Evolutionary conservation across 2,113 vertebrate genomes (phyloP).

Genomic region (Vimba vimba): DNA sequence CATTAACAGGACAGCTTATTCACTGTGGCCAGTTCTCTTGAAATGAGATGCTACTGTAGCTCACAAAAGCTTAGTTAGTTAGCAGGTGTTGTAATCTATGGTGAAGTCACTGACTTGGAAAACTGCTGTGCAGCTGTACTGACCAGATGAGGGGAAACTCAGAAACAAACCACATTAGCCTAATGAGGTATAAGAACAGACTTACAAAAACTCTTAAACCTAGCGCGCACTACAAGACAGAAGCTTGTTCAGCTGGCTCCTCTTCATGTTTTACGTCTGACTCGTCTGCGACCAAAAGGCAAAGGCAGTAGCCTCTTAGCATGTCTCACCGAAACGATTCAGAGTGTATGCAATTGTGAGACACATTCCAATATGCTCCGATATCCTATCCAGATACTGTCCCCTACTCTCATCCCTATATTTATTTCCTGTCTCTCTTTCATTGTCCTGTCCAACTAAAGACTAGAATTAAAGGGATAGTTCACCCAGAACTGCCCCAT

Average conservation of each 20-base stretch:
- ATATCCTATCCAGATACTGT: neutral
- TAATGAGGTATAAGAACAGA: conserved; percentile 16
- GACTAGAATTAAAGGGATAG: neutral
- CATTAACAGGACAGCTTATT: conserved; percentile 1
- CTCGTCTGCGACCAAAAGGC: neutral
- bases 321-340: neutral
- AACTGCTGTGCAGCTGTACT: conserved; percentile 27
- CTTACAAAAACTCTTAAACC: neutral
- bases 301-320: neutral
- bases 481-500: too few species aligned
- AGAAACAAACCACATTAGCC: conserved; percentile 17
- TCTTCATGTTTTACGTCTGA: conserved; percentile 1
- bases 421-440: neutral
- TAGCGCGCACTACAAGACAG: neutral
- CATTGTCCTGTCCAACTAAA: neutral
- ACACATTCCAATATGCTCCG: neutral
- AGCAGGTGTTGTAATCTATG: neutral
- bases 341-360: too few species aligned
- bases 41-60: neutral
- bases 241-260: neutral
- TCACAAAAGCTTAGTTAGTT: neutral
- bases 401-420: neutral
- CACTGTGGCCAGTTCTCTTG: conserved; percentile 19
- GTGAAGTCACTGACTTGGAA: neutral
- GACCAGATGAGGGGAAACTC: conserved; percentile 35